Evolutionary conservation across 2,113 vertebrate genomes (phyloP).

Genomic region (Corapipo altera): DNA sequence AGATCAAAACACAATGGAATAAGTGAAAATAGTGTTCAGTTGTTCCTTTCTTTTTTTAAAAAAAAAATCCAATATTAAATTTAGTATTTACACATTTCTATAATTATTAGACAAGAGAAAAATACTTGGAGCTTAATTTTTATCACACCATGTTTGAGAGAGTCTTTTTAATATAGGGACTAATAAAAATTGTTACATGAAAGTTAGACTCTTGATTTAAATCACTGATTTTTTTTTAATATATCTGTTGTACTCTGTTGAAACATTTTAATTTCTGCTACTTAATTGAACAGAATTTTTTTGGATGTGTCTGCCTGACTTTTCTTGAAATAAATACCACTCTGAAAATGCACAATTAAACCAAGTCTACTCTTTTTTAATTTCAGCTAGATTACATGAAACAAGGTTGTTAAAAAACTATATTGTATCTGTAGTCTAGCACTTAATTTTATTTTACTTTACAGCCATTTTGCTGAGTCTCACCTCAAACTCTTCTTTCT

Average conservation of each 20-base stretch:
- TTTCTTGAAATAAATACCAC: not conserved
- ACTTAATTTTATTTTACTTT: conserved; percentile 30
- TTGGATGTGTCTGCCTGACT: not conserved
- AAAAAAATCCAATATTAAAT: not conserved
- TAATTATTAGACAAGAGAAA: not conserved
- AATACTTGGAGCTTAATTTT: not conserved
- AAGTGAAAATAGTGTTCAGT: not conserved
- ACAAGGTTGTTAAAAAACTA: conserved; percentile 5
- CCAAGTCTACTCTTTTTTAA: not conserved
- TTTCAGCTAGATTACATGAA: not conserved
- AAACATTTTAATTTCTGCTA: not conserved
- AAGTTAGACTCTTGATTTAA: not conserved
- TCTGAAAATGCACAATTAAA: not conserved
- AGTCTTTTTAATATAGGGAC: not conserved
- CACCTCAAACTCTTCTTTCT: conserved; percentile 36
- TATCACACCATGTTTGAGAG: not conserved
- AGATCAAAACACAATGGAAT: not conserved
- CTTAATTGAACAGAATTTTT: not conserved
- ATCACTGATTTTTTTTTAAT: not conserved
- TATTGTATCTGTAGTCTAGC: not conserved
- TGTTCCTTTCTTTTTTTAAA: not conserved
- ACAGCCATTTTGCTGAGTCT: conserved; percentile 36
- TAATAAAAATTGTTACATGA: not conserved
- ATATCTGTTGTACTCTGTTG: not conserved
- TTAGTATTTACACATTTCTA: not conserved